phyloP scores from a whole-genome alignment of 1,140 invertebrate genomes.

The Zaprionus taronus region DNA sequence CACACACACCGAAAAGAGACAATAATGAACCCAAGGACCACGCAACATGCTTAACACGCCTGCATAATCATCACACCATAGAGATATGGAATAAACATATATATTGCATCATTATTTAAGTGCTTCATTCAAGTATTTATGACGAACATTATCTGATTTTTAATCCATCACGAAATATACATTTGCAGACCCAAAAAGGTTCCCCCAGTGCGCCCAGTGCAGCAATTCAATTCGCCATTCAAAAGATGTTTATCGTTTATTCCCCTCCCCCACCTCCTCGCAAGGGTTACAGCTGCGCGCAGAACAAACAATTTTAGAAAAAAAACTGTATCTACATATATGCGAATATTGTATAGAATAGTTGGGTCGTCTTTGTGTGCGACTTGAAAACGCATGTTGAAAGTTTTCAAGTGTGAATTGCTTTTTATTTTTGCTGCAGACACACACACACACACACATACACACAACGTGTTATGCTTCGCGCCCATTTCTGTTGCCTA shows the following conservation, averaged over 20 bases:
- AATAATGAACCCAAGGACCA: constrained; percentile 38
- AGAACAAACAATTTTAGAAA: constrained; percentile 16
- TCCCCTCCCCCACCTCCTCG: neutral
- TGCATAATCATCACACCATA: constrained; percentile 4
- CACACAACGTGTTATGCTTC: constrained; percentile 47
- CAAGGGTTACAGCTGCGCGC: neutral
- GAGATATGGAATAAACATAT: constrained; percentile 16
- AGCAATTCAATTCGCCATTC: neutral
- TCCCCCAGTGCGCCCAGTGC: neutral
- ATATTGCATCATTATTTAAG: constrained; percentile 8
- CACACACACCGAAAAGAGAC: constrained; percentile 26
- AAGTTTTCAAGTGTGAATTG: constrained; percentile 82
- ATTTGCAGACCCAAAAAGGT: constrained; percentile 2
- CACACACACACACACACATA: constrained; percentile 32
- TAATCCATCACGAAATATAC: constrained; percentile 12
- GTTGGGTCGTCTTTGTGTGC: constrained; percentile 63
- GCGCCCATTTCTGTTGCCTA: constrained; percentile 61
- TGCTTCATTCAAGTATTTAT: constrained; percentile 9
- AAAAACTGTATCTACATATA: constrained; percentile 18
- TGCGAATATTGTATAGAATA: constrained; percentile 51
- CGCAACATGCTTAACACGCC: constrained; percentile 12
- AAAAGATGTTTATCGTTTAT: constrained; percentile 1
- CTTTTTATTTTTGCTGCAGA: constrained; percentile 76
- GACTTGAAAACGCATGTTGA: constrained; percentile 79
- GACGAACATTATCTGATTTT: constrained; percentile 8